Evolutionary conservation across 1,140 invertebrate genomes (phyloP), one percentile per base, ranked within the genome.

Genomic region (Zaprionus inermis): DNA sequence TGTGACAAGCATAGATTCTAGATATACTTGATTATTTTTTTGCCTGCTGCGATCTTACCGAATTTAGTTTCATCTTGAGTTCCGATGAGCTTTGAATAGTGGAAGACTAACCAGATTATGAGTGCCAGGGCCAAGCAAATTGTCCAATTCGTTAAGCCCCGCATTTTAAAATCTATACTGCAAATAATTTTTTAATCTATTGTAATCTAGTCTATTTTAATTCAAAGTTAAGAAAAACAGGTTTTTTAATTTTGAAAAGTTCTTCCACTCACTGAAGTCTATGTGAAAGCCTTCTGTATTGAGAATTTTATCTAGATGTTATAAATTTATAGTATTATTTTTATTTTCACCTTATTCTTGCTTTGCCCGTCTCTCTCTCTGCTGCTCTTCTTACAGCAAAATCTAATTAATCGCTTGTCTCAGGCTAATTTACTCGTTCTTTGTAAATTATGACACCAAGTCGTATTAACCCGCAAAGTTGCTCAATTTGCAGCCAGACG

Each of bases 341-440:
- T n/a, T n/a, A n/a, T n/a, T n/a, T n/a, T n/a, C n/a, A n/a, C n/a
- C n/a, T n/a, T n/a, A n/a, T n/a, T n/a, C n/a, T n/a, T n/a, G n/a
- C n/a, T n/a, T n/a, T n/a, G n/a, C n/a, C n/a, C n/a, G n/a, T n/a
- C n/a, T n/a, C n/a, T n/a, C n/a, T n/a, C n/a, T n/a, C n/a, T n/a
- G n/a, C n/a, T n/a, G n/a, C n/a, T n/a, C n/a, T n/a, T n/a, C n/a
- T n/a, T n/a, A n/a, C n/a, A 63, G 34, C 49, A 18, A 16, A 52
- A 64, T 12, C 49, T 71, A 64, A 71, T 71, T 71, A 56, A 71
- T 64, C 18, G 16, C 60, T 64, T 64, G 34, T 55, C 68, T 41
- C 22, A 52, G 28, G 56, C 56, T 72, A 49, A 72, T 66, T 72
- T 66, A 57, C 38, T 66, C 34, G 6, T 10, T 38, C 30, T 28